These are phyloP conservation scores for Leptinotarsa peninsularis DNA, from an alignment of 2,888 invertebrate species.

Conservation along the genomic window DNA sequence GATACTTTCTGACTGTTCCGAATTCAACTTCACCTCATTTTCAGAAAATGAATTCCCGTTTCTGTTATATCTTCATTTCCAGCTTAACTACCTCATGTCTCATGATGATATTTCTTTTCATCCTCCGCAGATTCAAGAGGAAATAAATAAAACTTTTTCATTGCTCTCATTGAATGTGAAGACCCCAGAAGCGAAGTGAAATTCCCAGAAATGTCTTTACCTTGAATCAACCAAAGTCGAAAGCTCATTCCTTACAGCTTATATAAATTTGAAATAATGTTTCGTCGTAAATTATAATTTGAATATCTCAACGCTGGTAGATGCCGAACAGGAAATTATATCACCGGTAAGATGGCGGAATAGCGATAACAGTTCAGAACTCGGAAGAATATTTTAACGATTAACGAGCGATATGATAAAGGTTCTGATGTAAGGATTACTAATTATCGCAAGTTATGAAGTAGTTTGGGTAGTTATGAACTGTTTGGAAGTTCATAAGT, in stretches of 20 bases:
- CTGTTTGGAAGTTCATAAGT: conserved; percentile 14
- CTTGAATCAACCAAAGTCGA: conserved; percentile 36
- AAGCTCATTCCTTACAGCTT: conserved; percentile 36
- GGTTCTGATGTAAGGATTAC: conserved; percentile 37
- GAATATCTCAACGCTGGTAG: conserved; percentile 43
- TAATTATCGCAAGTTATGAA: conserved; percentile 34
- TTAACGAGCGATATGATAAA: conserved; percentile 50
- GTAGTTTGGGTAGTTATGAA: conserved; percentile 5
- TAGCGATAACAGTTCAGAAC: conserved; percentile 49
- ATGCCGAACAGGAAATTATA: conserved; percentile 53
- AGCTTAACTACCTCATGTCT: not conserved
- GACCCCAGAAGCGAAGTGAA: conserved; percentile 1
- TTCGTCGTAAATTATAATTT: conserved; percentile 44
- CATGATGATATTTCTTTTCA: not conserved
- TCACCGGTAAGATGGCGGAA: conserved; percentile 54
- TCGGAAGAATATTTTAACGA: conserved; percentile 55
- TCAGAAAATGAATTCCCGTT: not conserved
- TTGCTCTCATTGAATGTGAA: not conserved
- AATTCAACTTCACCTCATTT: no score
- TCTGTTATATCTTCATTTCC: not conserved
- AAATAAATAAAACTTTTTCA: not conserved
- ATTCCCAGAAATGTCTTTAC: conserved; percentile 32
- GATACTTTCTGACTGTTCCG: no score
- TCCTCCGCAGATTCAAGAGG: not conserved
- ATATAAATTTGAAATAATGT: conserved; percentile 46